phyloP scores from a whole-genome alignment of 1,140 invertebrate species.

The Pararge aegeria region DNA sequence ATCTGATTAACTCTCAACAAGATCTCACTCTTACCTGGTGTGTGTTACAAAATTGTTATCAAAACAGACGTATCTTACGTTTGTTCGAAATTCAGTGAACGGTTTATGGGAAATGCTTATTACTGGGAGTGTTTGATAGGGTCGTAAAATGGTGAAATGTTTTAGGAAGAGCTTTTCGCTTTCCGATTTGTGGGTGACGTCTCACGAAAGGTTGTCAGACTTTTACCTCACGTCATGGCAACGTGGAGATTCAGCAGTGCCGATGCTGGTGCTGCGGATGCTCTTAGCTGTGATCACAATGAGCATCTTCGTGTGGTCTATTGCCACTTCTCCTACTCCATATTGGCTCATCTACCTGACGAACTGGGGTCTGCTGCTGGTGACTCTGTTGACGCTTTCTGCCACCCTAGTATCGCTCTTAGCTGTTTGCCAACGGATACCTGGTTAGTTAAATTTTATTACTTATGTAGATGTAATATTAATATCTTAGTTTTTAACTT shows the following conservation, averaged over 20 bases:
- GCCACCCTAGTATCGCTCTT: constrained; percentile 57
- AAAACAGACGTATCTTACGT: background rate
- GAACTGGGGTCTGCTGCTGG: constrained; percentile 83
- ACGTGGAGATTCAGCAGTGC: constrained; percentile 51
- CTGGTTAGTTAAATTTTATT: constrained; percentile 37
- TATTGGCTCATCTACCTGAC: constrained; percentile 87
- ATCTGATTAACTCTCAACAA: constrained; percentile 24
- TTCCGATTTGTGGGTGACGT: constrained; percentile 61
- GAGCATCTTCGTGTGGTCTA: constrained; percentile 76
- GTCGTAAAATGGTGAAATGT: constrained; percentile 61
- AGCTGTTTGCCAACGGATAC: constrained; percentile 35
- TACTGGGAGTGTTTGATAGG: constrained; percentile 13
- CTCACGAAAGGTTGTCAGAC: constrained; percentile 60
- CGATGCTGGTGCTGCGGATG: constrained; percentile 79
- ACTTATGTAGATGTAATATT: background rate
- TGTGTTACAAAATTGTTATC: constrained; percentile 30
- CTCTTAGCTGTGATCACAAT: constrained; percentile 71
- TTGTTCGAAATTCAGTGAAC: background rate
- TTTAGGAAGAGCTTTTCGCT: constrained; percentile 52
- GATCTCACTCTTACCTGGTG: constrained; percentile 21
- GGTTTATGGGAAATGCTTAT: background rate
- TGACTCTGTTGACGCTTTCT: constrained; percentile 54
- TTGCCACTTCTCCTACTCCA: constrained; percentile 35
- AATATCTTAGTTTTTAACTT: too few relatives aligned
- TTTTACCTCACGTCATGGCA: constrained; percentile 71